A percentile compares a stretch with the other conserved stretches of the same genome.
phyloP scores from a whole-genome alignment of 2,797 vertebrate species.

The Tolypeutes matacus region DNA sequence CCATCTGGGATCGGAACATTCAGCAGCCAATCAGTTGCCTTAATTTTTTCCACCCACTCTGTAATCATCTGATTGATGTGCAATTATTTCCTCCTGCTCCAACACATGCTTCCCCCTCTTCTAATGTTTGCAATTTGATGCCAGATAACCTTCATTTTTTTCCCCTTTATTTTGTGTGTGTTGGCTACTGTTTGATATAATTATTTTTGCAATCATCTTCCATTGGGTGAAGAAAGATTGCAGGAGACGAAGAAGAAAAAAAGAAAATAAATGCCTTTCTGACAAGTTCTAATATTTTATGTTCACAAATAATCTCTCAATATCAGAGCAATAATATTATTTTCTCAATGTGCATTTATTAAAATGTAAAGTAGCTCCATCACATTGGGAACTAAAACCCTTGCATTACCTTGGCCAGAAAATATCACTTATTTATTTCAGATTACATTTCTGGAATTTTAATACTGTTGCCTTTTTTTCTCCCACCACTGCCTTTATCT shows the following conservation, averaged over 20 bases:
- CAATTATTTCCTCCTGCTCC: constrained; percentile 79
- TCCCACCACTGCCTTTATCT: constrained; percentile 54
- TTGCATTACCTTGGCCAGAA: constrained; percentile 82
- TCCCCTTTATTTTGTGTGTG: constrained; percentile 80
- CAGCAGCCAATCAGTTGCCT: constrained; percentile 70
- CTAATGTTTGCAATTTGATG: constrained; percentile 76
- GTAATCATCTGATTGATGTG: constrained; percentile 83
- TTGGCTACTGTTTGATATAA: constrained; percentile 81
- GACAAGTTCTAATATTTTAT: constrained; percentile 86
- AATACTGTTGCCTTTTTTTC: constrained; percentile 83
- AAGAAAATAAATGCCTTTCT: constrained; percentile 81
- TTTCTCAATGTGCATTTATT: constrained; percentile 86
- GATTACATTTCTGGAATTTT: constrained; percentile 86
- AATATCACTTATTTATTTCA: constrained; percentile 88
- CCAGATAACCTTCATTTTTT: constrained; percentile 86
- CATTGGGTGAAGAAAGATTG: constrained; percentile 83
- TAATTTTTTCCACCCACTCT: constrained; percentile 74
- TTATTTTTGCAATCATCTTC: constrained; percentile 88
- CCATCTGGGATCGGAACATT: constrained; percentile 76
- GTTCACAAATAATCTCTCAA: constrained; percentile 87
- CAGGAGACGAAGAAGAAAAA: constrained; percentile 82
- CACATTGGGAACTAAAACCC: constrained; percentile 78
- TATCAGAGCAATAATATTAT: constrained; percentile 86
- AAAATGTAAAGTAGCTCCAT: constrained; percentile 88
- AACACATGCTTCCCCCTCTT: constrained; percentile 49